Conservation (phyloP, 2,113 vertebrate species). For the Hypocryptadius cinnamomeus region DNA sequence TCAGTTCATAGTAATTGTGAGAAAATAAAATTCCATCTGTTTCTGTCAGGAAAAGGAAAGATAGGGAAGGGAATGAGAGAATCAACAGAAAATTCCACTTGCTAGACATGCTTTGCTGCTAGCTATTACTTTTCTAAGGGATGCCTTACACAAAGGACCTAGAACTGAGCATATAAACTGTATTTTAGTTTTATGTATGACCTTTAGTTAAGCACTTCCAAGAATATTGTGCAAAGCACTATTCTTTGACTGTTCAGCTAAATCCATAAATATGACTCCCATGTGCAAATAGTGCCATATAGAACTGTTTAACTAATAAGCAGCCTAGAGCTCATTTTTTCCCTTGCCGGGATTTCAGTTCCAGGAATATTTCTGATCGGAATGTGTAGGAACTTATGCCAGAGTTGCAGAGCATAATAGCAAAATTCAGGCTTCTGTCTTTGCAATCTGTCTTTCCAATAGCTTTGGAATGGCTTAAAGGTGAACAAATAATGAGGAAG, state of each 20-base stretch:
- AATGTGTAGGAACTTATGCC: background rate
- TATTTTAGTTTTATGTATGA: background rate
- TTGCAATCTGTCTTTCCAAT: slow-evolving; percentile 43
- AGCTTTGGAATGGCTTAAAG: slow-evolving; percentile 36
- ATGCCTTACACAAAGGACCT: background rate
- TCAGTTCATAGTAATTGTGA: slow-evolving; percentile 43
- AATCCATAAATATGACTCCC: background rate
- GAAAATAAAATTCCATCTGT: slow-evolving; percentile 54
- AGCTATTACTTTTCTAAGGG: background rate
- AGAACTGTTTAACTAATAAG: slow-evolving; percentile 8
- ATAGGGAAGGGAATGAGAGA: background rate
- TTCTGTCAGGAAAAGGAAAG: slow-evolving; percentile 10
- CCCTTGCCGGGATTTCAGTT: background rate
- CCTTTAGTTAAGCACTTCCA: background rate
- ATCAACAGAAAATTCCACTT: slow-evolving; percentile 49
- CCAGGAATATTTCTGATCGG: background rate
- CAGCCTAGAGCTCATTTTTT: background rate
- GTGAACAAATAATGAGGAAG: slow-evolving; percentile 24
- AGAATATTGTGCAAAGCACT: background rate
- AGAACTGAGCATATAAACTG: background rate
- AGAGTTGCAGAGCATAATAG: background rate
- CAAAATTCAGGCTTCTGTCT: slow-evolving; percentile 31
- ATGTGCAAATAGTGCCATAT: background rate
- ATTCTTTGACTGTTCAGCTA: background rate
- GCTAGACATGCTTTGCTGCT: slow-evolving; percentile 23